Conservation (phyloP, 2,797 vertebrate genomes). For the Sebastes matsubarae region DNA sequence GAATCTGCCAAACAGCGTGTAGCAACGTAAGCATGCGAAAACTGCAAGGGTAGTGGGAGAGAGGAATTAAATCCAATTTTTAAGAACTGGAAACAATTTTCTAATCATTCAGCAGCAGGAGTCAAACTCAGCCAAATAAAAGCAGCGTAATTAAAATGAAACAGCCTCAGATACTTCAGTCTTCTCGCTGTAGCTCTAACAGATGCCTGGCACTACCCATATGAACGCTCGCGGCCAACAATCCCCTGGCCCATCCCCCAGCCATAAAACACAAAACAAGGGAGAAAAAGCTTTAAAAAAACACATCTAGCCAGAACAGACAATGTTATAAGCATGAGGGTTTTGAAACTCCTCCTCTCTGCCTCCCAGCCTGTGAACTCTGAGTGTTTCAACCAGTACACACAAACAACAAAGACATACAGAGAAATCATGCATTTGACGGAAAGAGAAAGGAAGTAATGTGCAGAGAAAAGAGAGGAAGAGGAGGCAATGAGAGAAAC, state of each 20-base stretch:
- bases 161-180: constrained; percentile 55
- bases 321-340: constrained; percentile 46
- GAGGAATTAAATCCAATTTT: constrained; percentile 82
- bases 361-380: constrained; percentile 12
- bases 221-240: constrained; percentile 32
- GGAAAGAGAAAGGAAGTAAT: constrained; percentile 4
- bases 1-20: constrained; percentile 44
- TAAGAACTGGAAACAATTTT: constrained; percentile 91
- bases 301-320: constrained; percentile 49
- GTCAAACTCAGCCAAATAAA: constrained; percentile 86
- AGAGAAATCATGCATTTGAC: constrained; percentile 1
- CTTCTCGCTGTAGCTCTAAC: constrained; percentile 47
- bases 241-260: constrained; percentile 48
- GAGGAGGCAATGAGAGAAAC: background rate
- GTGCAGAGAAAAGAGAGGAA: background rate
- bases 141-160: constrained; percentile 86
- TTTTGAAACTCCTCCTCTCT: constrained; percentile 31
- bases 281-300: constrained; percentile 34
- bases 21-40: constrained; percentile 51
- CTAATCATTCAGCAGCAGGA: constrained; percentile 88
- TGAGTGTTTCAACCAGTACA: constrained; percentile 15
- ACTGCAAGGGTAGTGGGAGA: constrained; percentile 54
- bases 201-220: constrained; percentile 49
- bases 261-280: constrained; percentile 51
- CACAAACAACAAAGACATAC: constrained; percentile 31